Evolutionary conservation across 2,113 vertebrate genomes (phyloP), one percentile per base, ranked within the genome.

Genomic region (Azemiops feae): DNA sequence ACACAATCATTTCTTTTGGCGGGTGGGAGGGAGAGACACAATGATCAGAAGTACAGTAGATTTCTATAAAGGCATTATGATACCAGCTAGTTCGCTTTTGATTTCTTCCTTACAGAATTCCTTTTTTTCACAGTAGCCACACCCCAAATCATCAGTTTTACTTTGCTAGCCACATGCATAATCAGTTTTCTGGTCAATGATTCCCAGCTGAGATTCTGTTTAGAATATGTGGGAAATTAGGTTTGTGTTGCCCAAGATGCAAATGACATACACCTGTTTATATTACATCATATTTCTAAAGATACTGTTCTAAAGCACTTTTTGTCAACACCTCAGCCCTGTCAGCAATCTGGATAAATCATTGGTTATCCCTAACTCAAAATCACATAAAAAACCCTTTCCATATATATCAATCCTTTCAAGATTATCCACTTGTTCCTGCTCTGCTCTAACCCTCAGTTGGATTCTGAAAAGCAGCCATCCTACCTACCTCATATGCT

Each of bases 401-500:
- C 50, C 3, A 23, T 18, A n/a, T 52, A 87, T 6, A 52, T 30
- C 47, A 16, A 30, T 50, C 5, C 47, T 52, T 87, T 52, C 27
- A 30, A 22, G 30, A 87, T 16, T 52, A 87, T 87, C 25, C 11
- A 52, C 27, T 20, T 53, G 30, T 53, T 53, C 14, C 25, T 87
- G 11, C 50, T 22, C 69, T 90, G 18, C 18, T 81, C 18, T 43
- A 81, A 81, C 34, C 22, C 7, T 43, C 74, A 43, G 74, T 1
- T 7, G 1, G 22, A 4, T 43, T 43, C 5, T 27, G 88, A 53
- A 57, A 0, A 1, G 22, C 23, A 39, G 22, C 23, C 27, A 60
- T 52, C 10, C 27, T 10, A 93, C 95, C 94, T 91, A 96, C 97
- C 92, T 91, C 94, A 27, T 39, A 22, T 0, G n/a, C 92, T 88